A percentile compares a stretch with the other conserved stretches of the same genome.
phyloP scores from a whole-genome alignment of 2,113 vertebrate species.

The Rhipidura dahli region DNA sequence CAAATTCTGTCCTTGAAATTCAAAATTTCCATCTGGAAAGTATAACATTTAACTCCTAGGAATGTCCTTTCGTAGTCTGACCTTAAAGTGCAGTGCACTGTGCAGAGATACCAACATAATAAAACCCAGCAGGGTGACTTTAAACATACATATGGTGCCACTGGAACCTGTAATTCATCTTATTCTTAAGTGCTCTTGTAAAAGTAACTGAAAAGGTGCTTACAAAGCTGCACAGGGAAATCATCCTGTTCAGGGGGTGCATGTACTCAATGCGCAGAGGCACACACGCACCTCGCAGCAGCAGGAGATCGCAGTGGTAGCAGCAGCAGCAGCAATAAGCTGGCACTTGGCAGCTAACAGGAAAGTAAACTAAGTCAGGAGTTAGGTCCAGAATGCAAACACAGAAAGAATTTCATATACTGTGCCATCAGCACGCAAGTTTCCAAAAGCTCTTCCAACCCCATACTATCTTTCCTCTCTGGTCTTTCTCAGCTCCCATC shows the following conservation, averaged over 20 bases:
- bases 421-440: constrained; percentile 25
- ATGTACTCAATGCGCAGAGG: accelerated
- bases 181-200: background rate
- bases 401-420: constrained; percentile 42
- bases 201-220: background rate
- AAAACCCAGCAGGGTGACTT: background rate
- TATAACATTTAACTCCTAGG: constrained; percentile 1
- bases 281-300: accelerated
- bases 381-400: constrained; percentile 52
- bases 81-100: background rate
- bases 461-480: background rate
- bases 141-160: background rate
- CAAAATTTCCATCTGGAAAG: constrained; percentile 14
- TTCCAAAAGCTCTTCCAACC: constrained; percentile 53
- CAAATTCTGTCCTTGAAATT: constrained; percentile 1
- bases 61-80: constrained; percentile 1
- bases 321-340: background rate
- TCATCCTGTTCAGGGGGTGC: accelerated
- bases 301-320: background rate
- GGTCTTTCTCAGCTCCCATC: background rate
- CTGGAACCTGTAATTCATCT: background rate
- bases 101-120: background rate
- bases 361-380: constrained; percentile 50
- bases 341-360: background rate
- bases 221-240: background rate